Evolutionary conservation across 1,140 invertebrate genomes (phyloP).

Genomic region (Bombus ignitus): DNA sequence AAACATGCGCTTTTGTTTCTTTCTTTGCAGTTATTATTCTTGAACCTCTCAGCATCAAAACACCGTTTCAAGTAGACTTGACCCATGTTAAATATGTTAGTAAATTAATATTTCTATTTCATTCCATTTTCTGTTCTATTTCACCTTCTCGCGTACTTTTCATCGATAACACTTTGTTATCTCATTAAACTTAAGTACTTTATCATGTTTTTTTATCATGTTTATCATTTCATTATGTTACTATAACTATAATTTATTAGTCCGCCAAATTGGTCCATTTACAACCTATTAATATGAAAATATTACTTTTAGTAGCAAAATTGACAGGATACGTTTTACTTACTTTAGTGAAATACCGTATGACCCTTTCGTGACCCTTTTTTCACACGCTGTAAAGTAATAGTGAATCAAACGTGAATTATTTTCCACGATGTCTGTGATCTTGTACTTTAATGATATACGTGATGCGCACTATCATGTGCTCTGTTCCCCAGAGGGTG

Average conservation of each 20-base stretch:
- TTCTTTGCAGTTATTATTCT: background rate
- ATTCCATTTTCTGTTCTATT: background rate
- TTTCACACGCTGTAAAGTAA: background rate
- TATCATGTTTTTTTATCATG: background rate
- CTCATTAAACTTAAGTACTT: background rate
- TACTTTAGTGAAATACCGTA: background rate
- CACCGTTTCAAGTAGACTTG: background rate
- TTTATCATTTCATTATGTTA: background rate
- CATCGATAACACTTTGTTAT: too few relatives aligned
- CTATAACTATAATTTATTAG: background rate
- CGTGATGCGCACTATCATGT: background rate
- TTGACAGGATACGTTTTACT: background rate
- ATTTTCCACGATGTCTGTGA: constrained; percentile 49
- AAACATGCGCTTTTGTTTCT: background rate
- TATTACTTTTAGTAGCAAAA: background rate
- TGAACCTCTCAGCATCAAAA: background rate
- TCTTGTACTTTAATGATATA: constrained; percentile 45
- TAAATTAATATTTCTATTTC: background rate
- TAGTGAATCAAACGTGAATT: constrained; percentile 26
- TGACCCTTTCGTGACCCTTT: background rate
- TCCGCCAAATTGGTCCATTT: background rate
- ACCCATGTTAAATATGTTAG: background rate
- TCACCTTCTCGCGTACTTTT: too few relatives aligned
- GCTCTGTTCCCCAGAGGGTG: constrained; percentile 20
- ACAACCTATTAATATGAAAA: too few relatives aligned